Conservation (phyloP, 1,140 invertebrate species). For the Bombus turneri region DNA sequence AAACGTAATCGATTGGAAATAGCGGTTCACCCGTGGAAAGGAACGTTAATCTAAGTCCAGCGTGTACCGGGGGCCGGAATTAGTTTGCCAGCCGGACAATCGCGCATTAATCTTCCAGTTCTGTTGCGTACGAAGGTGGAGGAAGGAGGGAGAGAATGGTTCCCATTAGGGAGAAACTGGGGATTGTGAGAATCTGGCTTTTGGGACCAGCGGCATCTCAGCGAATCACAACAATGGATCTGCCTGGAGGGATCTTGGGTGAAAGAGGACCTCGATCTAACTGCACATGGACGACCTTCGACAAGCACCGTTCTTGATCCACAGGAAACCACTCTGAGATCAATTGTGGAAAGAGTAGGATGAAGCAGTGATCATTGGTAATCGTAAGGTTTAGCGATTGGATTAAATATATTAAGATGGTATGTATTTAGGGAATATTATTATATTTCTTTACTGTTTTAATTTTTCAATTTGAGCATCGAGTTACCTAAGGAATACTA, state of each 20-base stretch:
- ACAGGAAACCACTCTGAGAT: background rate
- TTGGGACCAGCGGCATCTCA: constrained; percentile 4
- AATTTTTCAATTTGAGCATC: too few species aligned
- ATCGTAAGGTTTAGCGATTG: too few species aligned
- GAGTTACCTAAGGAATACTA: too few species aligned
- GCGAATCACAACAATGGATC: constrained; percentile 33
- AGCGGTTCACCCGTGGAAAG: constrained; percentile 11
- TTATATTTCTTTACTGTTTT: too few species aligned
- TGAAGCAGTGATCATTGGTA: too few species aligned
- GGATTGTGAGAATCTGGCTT: constrained; percentile 48
- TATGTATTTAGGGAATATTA: too few species aligned
- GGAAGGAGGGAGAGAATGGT: background rate
- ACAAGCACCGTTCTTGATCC: background rate
- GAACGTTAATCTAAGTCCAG: constrained; percentile 31
- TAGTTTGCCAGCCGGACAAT: constrained; percentile 55
- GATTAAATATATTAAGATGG: too few species aligned
- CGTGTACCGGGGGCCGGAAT: constrained; percentile 9
- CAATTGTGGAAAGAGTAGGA: background rate
- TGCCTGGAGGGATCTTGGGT: background rate
- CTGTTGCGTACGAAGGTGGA: constrained; percentile 3
- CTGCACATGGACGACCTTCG: background rate
- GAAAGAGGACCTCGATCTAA: background rate
- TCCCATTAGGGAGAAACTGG: constrained; percentile 52
- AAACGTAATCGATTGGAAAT: constrained; percentile 20
- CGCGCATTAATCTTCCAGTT: constrained; percentile 58